These are phyloP conservation scores for Pituophis catenifer DNA, from an alignment of 2,113 vertebrate genomes.

Conservation along the genomic window DNA sequence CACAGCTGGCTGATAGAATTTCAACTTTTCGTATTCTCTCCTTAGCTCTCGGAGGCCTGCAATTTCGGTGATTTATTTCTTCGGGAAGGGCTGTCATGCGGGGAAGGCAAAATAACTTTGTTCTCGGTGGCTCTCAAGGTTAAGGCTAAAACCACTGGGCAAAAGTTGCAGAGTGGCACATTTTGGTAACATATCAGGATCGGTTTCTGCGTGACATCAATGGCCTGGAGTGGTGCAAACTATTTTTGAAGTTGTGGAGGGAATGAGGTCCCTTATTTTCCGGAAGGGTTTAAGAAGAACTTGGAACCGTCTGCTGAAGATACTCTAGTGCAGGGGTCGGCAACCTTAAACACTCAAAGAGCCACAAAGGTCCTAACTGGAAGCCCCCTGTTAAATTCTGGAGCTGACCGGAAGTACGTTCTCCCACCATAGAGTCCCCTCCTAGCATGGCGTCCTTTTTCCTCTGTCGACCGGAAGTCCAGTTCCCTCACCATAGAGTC, in stretches of 20 bases:
- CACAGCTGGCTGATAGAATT: conserved; percentile 26
- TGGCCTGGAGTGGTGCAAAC: not conserved
- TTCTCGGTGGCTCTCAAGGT: not conserved
- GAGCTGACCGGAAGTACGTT: too few relatives aligned
- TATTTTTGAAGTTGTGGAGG: not conserved
- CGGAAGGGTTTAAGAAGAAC: not conserved
- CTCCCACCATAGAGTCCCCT: too few relatives aligned
- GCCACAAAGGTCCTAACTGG: too few relatives aligned
- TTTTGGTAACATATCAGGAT: not conserved
- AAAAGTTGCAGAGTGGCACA: not conserved
- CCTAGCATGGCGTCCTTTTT: too few relatives aligned
- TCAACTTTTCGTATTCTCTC: not conserved
- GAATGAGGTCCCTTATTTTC: not conserved
- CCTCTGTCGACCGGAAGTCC: too few relatives aligned
- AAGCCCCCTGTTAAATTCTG: too few relatives aligned
- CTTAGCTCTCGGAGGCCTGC: not conserved
- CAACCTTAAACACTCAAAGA: too few relatives aligned
- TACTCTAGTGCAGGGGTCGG: not conserved
- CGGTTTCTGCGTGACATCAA: not conserved
- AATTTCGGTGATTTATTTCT: not conserved
- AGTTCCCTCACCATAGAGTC: too few relatives aligned
- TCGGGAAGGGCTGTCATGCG: not conserved
- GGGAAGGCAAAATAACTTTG: not conserved
- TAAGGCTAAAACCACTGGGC: not conserved
- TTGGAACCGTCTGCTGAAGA: not conserved